Evolutionary conservation across 1,140 invertebrate genomes (phyloP), one percentile per base, ranked within the genome.

Genomic region (Pachypeltis micranthus): DNA sequence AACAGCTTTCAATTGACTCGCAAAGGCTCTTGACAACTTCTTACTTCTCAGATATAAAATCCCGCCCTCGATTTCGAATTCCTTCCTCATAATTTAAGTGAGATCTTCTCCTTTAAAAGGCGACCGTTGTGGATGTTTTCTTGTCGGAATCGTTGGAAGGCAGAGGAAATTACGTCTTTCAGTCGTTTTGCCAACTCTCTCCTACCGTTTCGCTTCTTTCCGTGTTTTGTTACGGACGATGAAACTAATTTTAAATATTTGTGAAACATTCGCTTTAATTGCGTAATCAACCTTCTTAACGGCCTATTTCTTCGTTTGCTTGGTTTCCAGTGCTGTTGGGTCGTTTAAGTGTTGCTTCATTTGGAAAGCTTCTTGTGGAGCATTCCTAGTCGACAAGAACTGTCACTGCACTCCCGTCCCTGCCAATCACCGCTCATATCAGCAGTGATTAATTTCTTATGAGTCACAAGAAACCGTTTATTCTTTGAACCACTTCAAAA

Each of bases 231-330:
- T 51, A 10, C 47, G 21, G 3, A 21, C 47, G 47, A 51, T 51
- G 23, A 51, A 51, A 21, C 47, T 51, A 51, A 51, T 51, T 51
- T 21, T 51, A 51, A 51, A 51, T 51, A 51, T 51, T 51, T 51
- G 47, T 51, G 47, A 51, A 51, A 51, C 47, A 51, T 51, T 51
- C 47, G 19, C 47, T 51, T 51, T 51, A 51, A 51, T 51, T 21
- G 47, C 47, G 23, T 51, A 51, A 51, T 51, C 47, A 21, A 10
- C 47, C 47, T 10, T 51, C 23, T 51, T 51, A n/a, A n/a, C n/a
- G n/a, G n/a, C n/a, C n/a, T n/a, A n/a, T n/a, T n/a, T n/a, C n/a
- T n/a, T n/a, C n/a, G n/a, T n/a, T n/a, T n/a, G n/a, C n/a, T n/a
- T n/a, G n/a, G n/a, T n/a, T n/a, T n/a, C n/a, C n/a, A n/a, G n/a